Percentiles rank a stretch among this genome's conserved stretches.
phyloP scores from a whole-genome alignment of 2,113 vertebrate species.

The Pitta sordida region DNA sequence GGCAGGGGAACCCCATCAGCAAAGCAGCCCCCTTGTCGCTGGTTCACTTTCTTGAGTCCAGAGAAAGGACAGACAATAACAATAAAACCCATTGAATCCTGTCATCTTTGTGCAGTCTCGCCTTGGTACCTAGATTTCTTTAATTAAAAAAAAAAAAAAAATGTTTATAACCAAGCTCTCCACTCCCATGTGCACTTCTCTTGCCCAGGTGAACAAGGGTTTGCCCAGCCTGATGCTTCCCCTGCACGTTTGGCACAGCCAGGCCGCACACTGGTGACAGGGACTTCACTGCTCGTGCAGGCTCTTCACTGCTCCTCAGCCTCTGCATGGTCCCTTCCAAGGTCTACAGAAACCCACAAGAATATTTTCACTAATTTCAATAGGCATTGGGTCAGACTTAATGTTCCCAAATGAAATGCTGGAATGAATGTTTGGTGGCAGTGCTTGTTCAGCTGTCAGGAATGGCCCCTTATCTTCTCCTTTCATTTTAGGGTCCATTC shows the following conservation, averaged over 20 bases:
- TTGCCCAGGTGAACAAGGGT: not conserved
- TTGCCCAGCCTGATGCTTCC: not conserved
- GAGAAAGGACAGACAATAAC: not conserved
- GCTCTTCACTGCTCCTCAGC: not conserved
- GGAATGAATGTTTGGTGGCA: not conserved
- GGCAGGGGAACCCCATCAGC: not conserved
- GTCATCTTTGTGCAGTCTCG: not conserved
- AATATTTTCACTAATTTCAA: not conserved
- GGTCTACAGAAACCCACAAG: not conserved
- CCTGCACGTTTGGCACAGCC: no score
- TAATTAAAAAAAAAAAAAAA: not conserved
- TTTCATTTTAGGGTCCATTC: not conserved
- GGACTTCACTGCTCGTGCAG: rapidly evolving
- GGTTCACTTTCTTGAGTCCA: not conserved
- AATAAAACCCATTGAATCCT: not conserved
- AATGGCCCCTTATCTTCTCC: not conserved
- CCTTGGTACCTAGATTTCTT: not conserved
- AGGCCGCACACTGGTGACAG: rapidly evolving
- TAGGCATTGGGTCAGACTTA: not conserved
- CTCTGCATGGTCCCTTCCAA: not conserved
- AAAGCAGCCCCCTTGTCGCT: not conserved
- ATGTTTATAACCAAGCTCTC: not conserved
- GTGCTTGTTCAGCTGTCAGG: not conserved
- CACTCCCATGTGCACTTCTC: rapidly evolving
- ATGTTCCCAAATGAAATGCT: not conserved